A percentile compares a stretch with the other conserved stretches of the same genome.
phyloP scores from a whole-genome alignment of 2,888 invertebrate genomes.

The Microdon myrmicae region DNA sequence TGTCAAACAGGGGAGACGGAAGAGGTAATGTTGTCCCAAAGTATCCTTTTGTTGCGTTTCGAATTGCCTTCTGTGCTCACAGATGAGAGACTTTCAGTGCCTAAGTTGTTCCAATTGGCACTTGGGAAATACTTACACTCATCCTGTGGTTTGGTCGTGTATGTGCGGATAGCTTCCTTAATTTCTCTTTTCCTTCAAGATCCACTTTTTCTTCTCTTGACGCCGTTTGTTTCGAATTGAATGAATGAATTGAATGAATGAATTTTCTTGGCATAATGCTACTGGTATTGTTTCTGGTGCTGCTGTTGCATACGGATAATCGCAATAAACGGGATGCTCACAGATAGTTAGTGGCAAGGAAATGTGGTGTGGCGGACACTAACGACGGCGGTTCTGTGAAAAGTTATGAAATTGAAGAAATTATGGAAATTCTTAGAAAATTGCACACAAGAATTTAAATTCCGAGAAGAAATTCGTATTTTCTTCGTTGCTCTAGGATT shows the following conservation, averaged over 20 bases:
- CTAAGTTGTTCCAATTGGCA: conserved; percentile 36
- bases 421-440: conserved; percentile 20
- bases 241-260: too few species aligned
- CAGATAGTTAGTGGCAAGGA: conserved; percentile 8
- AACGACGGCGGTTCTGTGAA: neutral
- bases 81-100: conserved; percentile 22
- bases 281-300: conserved; percentile 5
- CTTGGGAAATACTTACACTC: conserved; percentile 45
- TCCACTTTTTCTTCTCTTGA: neutral
- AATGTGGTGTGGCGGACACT: neutral
- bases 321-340: conserved; percentile 16
- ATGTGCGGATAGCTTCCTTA: conserved; percentile 6
- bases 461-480: neutral
- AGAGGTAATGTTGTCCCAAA: conserved; percentile 37
- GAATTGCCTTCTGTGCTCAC: conserved; percentile 37
- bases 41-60: conserved; percentile 47
- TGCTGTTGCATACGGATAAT: conserved; percentile 9
- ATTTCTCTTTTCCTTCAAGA: neutral
- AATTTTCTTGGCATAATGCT: conserved; percentile 15
- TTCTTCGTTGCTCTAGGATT: too few species aligned
- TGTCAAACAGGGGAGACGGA: neutral
- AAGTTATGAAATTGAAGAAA: neutral
- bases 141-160: conserved; percentile 34
- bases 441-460: conserved; percentile 7
- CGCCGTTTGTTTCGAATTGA: conserved; percentile 39